Base-by-base conservation (phyloP, 2,113 vertebrate species). In the Mionectes macconnelli region DNA sequence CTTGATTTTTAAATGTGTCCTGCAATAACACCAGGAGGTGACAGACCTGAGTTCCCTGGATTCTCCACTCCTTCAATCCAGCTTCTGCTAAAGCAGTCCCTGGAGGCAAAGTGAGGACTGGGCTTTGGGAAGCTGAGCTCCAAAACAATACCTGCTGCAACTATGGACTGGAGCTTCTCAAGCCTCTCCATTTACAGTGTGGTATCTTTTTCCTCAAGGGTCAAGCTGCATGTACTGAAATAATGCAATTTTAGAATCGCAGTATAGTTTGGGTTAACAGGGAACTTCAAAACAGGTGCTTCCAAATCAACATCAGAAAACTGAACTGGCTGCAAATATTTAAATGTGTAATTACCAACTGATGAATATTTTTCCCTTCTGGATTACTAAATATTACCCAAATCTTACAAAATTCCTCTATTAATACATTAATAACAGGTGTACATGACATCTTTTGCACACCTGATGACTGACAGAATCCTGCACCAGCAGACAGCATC, bases 391-490 rank as follows among this genome's bases (percentile, higher is more conserved):
- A 77, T 5, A 10, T 23, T 42, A 80, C 45, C 9, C 57, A 39
- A 52, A 49, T 40, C 49, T 49, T 25, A 49, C 4, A 63, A 30
- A 44, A 19, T 8, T 56, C 19, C n/a, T 56, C 55, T 33, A 28
- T 20, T 9, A 53, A 11, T 10, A 25, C 16, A 62, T 19, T 25
- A 62, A 4, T 14, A 80, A 49, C 2, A 66, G 0, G 0, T 12
- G 49, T 33, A 93, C 15, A 73, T 30, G 28, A 75, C 53, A 96
- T 66, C 66, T 94, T 85, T 96, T 96, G 93, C 97, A 97, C 98
- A 99, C 99, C 99, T 98, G 99, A 99, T 77, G 99, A 99, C 82
- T 99, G 99, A 97, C 98, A 98, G 97, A 99, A 99, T 93, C 98
- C 96, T 69, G 97, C 87, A 63, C 97, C 96, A 63, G 97, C 95